Evolutionary conservation across 2,888 invertebrate genomes (phyloP).

Genomic region (Napeogenes inachia): DNA sequence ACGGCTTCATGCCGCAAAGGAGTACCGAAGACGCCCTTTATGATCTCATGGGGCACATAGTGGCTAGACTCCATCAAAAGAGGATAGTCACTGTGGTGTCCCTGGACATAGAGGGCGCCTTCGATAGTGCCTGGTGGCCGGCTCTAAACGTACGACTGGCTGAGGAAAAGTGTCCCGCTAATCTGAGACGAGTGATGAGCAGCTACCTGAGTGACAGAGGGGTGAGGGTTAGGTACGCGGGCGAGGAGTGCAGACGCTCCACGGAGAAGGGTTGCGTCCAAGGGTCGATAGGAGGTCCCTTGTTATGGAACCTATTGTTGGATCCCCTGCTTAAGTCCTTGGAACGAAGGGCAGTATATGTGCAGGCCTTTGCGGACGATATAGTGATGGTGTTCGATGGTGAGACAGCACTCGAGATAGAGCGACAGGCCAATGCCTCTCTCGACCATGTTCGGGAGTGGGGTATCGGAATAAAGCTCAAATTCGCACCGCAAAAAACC

Average conservation of each 20-base stretch:
- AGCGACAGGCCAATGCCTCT: constrained; percentile 11
- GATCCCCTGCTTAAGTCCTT: constrained; percentile 13
- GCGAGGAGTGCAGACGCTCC: neutral
- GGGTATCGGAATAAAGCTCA: constrained; percentile 13
- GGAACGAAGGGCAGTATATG: neutral
- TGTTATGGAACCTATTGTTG: constrained; percentile 21
- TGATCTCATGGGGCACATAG: neutral
- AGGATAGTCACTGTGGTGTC: constrained; percentile 20
- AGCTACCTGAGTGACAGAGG: constrained; percentile 18
- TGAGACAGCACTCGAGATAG: constrained; percentile 1
- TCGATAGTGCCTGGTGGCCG: constrained; percentile 41
- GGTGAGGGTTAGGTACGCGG: constrained; percentile 16
- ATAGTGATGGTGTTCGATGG: constrained; percentile 9
- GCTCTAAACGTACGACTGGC: constrained; percentile 21
- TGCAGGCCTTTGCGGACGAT: neutral
- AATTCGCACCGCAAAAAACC: constrained; percentile 12
- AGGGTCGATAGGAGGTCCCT: constrained; percentile 24
- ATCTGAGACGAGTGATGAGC: neutral
- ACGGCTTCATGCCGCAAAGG: too few relatives aligned
- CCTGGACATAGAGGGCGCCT: constrained; percentile 35
- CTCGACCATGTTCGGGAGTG: constrained; percentile 13
- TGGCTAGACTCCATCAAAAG: neutral
- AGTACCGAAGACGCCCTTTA: constrained; percentile 4
- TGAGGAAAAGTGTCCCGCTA: constrained; percentile 20
- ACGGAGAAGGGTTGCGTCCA: constrained; percentile 27